These are phyloP conservation scores for Globia sparganii DNA, from an alignment of 2,888 invertebrate genomes.

Conservation along the genomic window DNA sequence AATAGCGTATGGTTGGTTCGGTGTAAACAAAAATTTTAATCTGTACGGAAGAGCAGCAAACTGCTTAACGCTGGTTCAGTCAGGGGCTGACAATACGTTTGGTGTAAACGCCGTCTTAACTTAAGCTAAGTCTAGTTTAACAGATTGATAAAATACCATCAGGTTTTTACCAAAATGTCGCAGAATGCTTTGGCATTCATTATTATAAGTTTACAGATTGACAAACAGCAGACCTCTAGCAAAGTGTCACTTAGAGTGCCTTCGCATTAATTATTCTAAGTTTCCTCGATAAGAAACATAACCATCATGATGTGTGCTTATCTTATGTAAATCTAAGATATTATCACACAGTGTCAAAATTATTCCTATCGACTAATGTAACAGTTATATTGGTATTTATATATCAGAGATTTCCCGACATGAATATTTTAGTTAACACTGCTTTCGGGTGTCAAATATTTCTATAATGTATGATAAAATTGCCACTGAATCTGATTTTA, in stretches of 20 bases:
- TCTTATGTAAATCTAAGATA: slow-evolving; percentile 39
- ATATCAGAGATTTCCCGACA: slow-evolving; percentile 49
- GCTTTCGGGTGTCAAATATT: slow-evolving; percentile 60
- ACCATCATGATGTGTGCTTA: background rate
- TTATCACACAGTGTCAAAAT: slow-evolving; percentile 48
- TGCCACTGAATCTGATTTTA: slow-evolving; percentile 54
- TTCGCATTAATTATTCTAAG: slow-evolving; percentile 1
- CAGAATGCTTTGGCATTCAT: background rate
- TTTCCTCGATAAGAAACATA: background rate
- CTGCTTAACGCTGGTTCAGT: no score
- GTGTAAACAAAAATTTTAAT: background rate
- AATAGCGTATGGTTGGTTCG: background rate
- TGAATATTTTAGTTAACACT: slow-evolving; percentile 41
- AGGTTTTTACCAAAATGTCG: background rate
- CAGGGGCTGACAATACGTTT: no score
- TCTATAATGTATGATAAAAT: slow-evolving; percentile 50
- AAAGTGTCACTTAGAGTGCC: background rate
- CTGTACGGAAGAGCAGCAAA: background rate
- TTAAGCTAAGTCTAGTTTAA: background rate
- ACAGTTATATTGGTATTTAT: slow-evolving; percentile 48
- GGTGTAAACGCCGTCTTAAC: no score
- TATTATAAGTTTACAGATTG: no score
- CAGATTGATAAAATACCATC: background rate
- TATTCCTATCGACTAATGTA: slow-evolving; percentile 42
- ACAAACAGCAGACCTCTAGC: background rate